Evolutionary conservation across 2,797 vertebrate species (phyloP).

Genomic region (Sebastes kiyomatsui): DNA sequence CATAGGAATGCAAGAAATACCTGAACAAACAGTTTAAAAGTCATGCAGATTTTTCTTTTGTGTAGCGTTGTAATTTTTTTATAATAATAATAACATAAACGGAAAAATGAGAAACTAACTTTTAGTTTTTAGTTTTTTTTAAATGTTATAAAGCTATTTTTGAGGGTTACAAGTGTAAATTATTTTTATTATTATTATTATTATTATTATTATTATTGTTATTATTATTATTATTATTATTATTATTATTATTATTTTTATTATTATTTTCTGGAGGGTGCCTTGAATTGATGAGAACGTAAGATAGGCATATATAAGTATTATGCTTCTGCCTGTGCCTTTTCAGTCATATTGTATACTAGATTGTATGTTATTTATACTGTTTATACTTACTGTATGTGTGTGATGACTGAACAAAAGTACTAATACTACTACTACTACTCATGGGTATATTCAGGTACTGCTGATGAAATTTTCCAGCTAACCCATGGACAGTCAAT

Average conservation of each 20-base stretch:
- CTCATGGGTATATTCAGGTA: too few relatives aligned
- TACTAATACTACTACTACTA: neutral
- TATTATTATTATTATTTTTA: too few relatives aligned
- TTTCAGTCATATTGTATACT: neutral
- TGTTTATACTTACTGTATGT: neutral
- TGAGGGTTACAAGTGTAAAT: neutral
- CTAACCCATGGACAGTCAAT: too few relatives aligned
- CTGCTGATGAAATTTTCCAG: too few relatives aligned
- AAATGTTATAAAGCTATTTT: too few relatives aligned
- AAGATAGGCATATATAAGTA: neutral
- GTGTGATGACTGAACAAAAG: neutral
- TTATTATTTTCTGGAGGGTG: neutral
- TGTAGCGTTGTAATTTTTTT: too few relatives aligned
- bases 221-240: neutral
- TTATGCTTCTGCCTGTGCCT: neutral
- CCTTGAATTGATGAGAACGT: too few relatives aligned
- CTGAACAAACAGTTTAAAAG: neutral
- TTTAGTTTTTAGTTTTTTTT: accelerated
- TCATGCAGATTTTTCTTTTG: neutral
- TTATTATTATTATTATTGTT: neutral
- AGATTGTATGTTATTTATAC: neutral
- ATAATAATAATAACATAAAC: too few relatives aligned
- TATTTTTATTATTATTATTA: neutral
- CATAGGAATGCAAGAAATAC: neutral
- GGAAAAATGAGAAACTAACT: neutral